Conservation (phyloP, 53 echinoderm and acorn worm species). For the Echinometra lucunter region DNA sequence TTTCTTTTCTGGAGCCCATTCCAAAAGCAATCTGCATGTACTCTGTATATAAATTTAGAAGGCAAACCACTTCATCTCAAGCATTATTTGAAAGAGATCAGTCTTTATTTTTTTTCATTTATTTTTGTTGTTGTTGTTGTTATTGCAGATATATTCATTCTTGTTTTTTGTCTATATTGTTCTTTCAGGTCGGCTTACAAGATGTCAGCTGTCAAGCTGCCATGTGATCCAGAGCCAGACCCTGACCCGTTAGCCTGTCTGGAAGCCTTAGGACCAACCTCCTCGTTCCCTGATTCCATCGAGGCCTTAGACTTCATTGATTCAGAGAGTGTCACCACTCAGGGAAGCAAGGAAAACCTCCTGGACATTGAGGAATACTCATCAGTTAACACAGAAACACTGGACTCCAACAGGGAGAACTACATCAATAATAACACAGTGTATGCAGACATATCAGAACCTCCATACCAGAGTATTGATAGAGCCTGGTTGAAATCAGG, state of each 20-base stretch:
- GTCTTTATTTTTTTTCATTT: too few species aligned
- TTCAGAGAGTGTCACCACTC: conserved; percentile 65
- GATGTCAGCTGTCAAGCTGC: conserved; percentile 12
- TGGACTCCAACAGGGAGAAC: not conserved
- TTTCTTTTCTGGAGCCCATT: too few species aligned
- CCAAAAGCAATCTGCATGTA: not conserved
- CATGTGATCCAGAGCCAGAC: conserved; percentile 54
- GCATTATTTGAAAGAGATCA: too few species aligned
- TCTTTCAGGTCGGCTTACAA: conserved; percentile 62
- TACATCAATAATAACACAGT: conserved; percentile 49
- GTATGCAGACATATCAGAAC: conserved; percentile 52
- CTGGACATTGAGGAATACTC: not conserved
- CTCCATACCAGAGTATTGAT: conserved; percentile 65
- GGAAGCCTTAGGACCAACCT: conserved; percentile 45
- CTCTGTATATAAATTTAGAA: not conserved
- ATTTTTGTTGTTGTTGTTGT: not conserved
- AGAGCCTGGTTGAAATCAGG: conserved; percentile 39
- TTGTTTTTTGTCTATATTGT: conserved; percentile 2
- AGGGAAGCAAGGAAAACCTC: conserved; percentile 64
- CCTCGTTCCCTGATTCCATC: conserved; percentile 50
- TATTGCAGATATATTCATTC: not conserved
- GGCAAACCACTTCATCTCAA: not conserved
- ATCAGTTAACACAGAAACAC: not conserved
- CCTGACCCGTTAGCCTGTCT: conserved; percentile 66
- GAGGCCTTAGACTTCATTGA: conserved; percentile 65